Evolutionary conservation across 1,140 invertebrate genomes (phyloP).

Genomic region (Oryctes rhinoceros): DNA sequence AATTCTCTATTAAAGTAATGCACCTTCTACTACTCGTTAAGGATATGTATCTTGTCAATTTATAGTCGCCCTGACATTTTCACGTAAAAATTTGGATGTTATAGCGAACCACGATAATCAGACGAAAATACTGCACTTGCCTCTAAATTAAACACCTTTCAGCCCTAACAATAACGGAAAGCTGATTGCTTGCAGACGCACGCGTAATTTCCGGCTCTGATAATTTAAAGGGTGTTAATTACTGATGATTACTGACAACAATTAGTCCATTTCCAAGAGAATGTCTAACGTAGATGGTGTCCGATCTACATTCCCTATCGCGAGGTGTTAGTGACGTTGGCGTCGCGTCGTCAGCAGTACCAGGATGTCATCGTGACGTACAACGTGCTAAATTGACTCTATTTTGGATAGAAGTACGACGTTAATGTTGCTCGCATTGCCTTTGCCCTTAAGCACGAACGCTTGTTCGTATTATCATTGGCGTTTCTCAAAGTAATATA

Average conservation of each 20-base stretch:
- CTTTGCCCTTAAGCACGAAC: too few species aligned
- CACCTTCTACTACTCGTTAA: too few species aligned
- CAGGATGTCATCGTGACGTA: neutral
- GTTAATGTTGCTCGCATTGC: too few species aligned
- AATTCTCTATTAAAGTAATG: too few species aligned
- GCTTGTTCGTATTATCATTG: too few species aligned
- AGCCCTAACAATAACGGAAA: neutral
- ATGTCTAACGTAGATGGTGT: conserved; percentile 9
- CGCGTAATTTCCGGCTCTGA: neutral
- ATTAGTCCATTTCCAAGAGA: conserved; percentile 15
- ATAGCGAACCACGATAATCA: neutral
- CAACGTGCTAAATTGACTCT: neutral
- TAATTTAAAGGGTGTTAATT: conserved; percentile 22
- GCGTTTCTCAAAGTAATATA: too few species aligned
- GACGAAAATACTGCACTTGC: neutral
- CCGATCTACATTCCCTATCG: neutral
- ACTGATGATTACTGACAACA: conserved; percentile 17
- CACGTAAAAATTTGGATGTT: too few species aligned
- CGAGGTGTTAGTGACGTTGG: conserved; percentile 1
- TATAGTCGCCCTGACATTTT: too few species aligned
- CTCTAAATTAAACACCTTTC: conserved; percentile 7
- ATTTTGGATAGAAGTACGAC: too few species aligned
- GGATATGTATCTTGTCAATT: too few species aligned
- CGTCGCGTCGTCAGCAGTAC: neutral
- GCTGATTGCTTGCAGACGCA: conserved; percentile 8